A percentile compares a stretch with the other conserved stretches of the same genome.
Conservation (phyloP, 2,113 vertebrate species). For the Gymnogyps californianus region DNA sequence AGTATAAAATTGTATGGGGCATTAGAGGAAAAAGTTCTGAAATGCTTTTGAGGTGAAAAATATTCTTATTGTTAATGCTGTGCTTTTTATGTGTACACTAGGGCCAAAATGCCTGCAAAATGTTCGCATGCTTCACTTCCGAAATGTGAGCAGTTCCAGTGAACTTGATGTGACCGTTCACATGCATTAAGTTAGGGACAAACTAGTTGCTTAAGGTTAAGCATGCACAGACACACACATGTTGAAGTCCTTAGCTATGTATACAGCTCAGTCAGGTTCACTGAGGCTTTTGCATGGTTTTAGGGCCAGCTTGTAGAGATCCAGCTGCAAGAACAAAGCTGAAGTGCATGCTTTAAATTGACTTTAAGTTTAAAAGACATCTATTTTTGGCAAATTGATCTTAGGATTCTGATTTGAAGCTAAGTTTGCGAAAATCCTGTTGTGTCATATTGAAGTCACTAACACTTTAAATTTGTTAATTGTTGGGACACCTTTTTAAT, state of each 20-base stretch:
- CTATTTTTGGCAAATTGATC: neutral
- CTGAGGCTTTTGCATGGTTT: neutral
- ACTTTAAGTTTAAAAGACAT: neutral
- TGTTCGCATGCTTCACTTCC: neutral
- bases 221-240: accelerated
- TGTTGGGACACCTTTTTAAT: neutral
- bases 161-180: neutral
- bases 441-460: neutral
- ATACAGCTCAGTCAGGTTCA: neutral
- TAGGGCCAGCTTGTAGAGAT: neutral
- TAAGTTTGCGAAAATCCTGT: neutral
- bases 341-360: neutral
- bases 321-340: neutral
- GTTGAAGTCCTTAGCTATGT: neutral
- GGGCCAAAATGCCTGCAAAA: neutral
- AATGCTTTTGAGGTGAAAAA: neutral
- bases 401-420: neutral
- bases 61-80: neutral
- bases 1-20: neutral
- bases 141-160: neutral
- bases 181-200: neutral
- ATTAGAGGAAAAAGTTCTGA: neutral
- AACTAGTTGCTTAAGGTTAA: neutral
- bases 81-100: neutral
- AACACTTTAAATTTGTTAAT: neutral